Conservation (phyloP, 1,140 invertebrate genomes). For the Monochamus saltuarius region DNA sequence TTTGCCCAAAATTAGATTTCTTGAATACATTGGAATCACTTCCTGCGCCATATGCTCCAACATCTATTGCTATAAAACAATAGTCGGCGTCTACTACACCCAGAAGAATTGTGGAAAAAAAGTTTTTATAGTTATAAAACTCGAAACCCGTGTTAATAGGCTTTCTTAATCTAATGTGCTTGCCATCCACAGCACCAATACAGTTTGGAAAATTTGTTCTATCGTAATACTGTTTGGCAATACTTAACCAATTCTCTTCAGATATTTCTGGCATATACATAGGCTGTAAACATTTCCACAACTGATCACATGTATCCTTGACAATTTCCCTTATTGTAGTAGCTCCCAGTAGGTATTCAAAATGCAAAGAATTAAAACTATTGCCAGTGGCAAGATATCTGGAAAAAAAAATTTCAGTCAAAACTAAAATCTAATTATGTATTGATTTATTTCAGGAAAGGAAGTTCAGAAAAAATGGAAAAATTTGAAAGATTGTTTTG, state of each 20-base stretch:
- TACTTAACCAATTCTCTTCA: slow-evolving; percentile 1
- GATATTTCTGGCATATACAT: slow-evolving; percentile 12
- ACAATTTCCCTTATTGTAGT: slow-evolving; percentile 18
- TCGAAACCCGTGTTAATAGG: too few species aligned
- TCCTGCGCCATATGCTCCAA: slow-evolving; percentile 20
- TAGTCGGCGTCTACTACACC: background rate
- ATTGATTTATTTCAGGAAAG: slow-evolving; percentile 7
- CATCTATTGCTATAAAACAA: slow-evolving; percentile 20
- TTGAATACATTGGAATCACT: slow-evolving; percentile 26
- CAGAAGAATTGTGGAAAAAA: slow-evolving; percentile 38
- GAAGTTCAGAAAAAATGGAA: slow-evolving; percentile 17
- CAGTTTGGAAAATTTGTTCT: slow-evolving; percentile 49
- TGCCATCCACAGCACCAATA: slow-evolving; percentile 50
- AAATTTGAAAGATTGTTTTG: slow-evolving; percentile 23
- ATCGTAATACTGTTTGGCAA: slow-evolving; percentile 18
- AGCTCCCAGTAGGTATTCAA: slow-evolving; percentile 14
- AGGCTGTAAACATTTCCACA: slow-evolving; percentile 15
- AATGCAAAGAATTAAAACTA: slow-evolving; percentile 14
- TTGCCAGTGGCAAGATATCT: slow-evolving; percentile 20
- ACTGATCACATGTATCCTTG: slow-evolving; percentile 11
- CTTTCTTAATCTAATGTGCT: too few species aligned
- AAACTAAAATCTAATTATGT: slow-evolving; percentile 4
- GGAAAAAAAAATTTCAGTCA: slow-evolving; percentile 12
- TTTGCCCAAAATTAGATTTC: slow-evolving; percentile 15
- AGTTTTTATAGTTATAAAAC: slow-evolving; percentile 39